These are phyloP conservation scores for Cyclophora punctaria DNA, from an alignment of 2,888 invertebrate genomes.

Conservation along the genomic window DNA sequence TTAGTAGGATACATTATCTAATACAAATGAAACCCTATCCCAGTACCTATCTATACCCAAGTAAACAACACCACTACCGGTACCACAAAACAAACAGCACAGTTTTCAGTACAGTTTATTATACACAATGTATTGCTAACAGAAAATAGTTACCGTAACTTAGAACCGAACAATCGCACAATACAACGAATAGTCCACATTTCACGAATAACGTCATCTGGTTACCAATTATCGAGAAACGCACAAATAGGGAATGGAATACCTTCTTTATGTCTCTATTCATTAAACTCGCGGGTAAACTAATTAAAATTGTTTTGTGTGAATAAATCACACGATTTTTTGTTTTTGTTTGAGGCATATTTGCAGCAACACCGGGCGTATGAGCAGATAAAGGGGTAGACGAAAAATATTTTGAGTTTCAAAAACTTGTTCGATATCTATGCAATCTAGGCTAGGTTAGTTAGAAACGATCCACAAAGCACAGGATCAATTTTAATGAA, in stretches of 20 bases:
- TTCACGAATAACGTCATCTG: constrained; percentile 47
- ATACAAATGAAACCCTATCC: no score
- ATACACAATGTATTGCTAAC: constrained; percentile 14
- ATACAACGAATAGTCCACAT: constrained; percentile 35
- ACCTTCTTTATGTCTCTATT: constrained; percentile 55
- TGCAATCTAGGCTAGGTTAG: no score
- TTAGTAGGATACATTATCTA: no score
- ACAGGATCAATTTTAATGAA: no score
- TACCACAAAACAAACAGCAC: constrained; percentile 6
- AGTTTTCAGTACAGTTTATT: neutral
- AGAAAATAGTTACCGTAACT: constrained; percentile 6
- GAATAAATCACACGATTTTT: constrained; percentile 45
- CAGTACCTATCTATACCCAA: constrained; percentile 1
- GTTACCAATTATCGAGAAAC: constrained; percentile 56
- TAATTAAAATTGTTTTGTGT: constrained; percentile 62
- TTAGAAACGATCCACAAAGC: no score
- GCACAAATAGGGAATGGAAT: constrained; percentile 41
- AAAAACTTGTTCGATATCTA: no score
- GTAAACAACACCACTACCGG: constrained; percentile 1
- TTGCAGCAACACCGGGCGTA: constrained; percentile 52
- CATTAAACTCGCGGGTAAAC: constrained; percentile 46
- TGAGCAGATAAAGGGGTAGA: no score
- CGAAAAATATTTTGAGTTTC: no score
- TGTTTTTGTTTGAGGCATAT: constrained; percentile 48
- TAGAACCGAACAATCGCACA: constrained; percentile 27